Percentiles rank a stretch among this genome's conserved stretches.
Conservation (phyloP, 2,113 vertebrate genomes). For the Mesitornis unicolor region DNA sequence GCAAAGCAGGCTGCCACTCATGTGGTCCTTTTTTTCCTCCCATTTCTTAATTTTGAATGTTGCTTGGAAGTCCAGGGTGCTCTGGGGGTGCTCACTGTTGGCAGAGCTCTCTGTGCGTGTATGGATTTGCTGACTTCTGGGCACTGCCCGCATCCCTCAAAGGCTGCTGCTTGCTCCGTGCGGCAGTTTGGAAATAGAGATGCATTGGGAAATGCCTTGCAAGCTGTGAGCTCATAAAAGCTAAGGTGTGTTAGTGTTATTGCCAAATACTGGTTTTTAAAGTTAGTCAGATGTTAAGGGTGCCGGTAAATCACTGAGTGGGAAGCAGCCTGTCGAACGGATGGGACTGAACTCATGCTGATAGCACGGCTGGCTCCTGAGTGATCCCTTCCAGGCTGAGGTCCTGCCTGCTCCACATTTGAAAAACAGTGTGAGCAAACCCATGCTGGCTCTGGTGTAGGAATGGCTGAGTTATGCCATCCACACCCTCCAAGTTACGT, state of each 20-base stretch:
- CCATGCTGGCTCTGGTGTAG: not conserved
- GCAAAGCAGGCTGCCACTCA: not conserved
- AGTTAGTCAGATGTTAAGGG: not conserved
- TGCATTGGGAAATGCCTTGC: not conserved
- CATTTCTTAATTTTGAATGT: not conserved
- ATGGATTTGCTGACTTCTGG: not conserved
- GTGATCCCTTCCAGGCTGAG: not conserved
- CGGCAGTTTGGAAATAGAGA: not conserved
- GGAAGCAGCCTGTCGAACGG: not conserved
- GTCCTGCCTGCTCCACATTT: fast-evolving
- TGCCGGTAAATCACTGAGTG: not conserved
- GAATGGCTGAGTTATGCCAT: not conserved
- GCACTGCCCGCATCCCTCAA: not conserved
- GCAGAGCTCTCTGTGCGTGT: not conserved
- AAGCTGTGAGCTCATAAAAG: not conserved
- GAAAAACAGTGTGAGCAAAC: not conserved
- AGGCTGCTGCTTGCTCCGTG: not conserved
- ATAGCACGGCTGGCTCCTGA: not conserved
- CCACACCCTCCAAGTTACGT: not conserved
- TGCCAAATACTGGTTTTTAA: not conserved
- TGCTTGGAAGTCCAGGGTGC: fast-evolving
- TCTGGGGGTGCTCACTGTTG: not conserved
- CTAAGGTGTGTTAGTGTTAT: not conserved
- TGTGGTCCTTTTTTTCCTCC: not conserved
- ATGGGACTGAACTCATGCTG: not conserved